Percentiles rank a stretch among this genome's conserved stretches.
Evolutionary conservation across 1,140 invertebrate species (phyloP).

Genomic region (Eriosoma lanigerum): DNA sequence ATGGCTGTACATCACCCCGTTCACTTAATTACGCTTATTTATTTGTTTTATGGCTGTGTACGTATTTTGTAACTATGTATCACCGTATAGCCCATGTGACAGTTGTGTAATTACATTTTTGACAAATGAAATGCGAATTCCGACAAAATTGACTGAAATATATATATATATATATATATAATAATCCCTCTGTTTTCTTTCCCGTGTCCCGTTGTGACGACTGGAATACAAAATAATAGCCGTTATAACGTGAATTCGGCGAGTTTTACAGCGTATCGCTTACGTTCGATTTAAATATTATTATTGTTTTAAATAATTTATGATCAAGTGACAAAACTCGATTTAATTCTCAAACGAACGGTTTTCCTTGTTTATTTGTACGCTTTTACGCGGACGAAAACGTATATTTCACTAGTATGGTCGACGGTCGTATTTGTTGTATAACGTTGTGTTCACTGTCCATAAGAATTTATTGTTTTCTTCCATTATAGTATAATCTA

Average conservation of each 20-base stretch:
- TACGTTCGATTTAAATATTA: background rate
- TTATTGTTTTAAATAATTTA: background rate
- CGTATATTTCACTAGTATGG: no score
- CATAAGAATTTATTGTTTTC: no score
- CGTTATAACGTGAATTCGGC: background rate
- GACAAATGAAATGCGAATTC: slow-evolving; percentile 19
- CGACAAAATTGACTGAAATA: background rate
- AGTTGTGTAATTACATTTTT: slow-evolving; percentile 3
- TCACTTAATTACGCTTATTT: background rate
- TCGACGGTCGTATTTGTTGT: no score
- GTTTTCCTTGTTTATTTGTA: no score
- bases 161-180: no score
- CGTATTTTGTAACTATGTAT: background rate
- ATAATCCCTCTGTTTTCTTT: background rate
- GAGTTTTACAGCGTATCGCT: no score
- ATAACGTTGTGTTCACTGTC: no score
- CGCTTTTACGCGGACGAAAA: background rate
- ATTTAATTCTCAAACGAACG: background rate
- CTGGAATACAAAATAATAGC: slow-evolving; percentile 1
- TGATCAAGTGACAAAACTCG: background rate
- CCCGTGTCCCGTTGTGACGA: background rate
- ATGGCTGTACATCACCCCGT: background rate
- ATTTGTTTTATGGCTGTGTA: background rate
- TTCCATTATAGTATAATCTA: no score
- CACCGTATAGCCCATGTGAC: background rate